phyloP scores from a whole-genome alignment of 2,113 vertebrate species.

The Callospermophilus lateralis region DNA sequence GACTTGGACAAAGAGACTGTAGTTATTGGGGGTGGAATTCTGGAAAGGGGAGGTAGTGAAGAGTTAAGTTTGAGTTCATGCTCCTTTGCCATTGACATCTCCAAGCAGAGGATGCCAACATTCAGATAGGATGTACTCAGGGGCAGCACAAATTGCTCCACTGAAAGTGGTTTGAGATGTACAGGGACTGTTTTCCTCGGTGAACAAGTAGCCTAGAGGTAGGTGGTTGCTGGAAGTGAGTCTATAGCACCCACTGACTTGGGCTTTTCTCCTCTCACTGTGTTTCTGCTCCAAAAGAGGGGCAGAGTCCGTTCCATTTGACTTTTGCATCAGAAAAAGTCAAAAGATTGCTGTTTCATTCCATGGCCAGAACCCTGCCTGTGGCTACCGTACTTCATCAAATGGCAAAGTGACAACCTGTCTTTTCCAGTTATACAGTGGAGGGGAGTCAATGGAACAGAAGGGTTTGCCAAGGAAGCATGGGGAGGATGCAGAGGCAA shows the following conservation, averaged over 20 bases:
- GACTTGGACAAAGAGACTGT: background rate
- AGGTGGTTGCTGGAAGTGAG: background rate
- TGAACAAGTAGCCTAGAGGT: background rate
- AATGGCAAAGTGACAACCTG: background rate
- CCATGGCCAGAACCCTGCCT: background rate
- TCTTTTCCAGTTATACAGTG: background rate
- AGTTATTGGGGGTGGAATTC: background rate
- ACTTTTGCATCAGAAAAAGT: constrained; percentile 1
- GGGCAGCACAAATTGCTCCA: background rate
- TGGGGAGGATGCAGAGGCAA: background rate
- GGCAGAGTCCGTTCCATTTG: background rate
- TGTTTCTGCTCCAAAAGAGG: background rate
- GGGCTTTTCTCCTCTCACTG: background rate
- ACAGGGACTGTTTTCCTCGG: background rate
- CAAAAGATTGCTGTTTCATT: background rate
- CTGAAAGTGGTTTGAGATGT: background rate
- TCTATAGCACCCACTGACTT: background rate
- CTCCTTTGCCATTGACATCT: background rate
- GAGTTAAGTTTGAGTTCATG: background rate
- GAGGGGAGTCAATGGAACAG: background rate
- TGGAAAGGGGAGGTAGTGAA: background rate
- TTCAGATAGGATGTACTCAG: background rate
- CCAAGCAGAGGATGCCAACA: background rate
- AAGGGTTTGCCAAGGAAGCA: background rate
- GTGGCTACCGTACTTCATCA: background rate